Conservation (phyloP, 2,888 invertebrate species). For the Tyria jacobaeae region DNA sequence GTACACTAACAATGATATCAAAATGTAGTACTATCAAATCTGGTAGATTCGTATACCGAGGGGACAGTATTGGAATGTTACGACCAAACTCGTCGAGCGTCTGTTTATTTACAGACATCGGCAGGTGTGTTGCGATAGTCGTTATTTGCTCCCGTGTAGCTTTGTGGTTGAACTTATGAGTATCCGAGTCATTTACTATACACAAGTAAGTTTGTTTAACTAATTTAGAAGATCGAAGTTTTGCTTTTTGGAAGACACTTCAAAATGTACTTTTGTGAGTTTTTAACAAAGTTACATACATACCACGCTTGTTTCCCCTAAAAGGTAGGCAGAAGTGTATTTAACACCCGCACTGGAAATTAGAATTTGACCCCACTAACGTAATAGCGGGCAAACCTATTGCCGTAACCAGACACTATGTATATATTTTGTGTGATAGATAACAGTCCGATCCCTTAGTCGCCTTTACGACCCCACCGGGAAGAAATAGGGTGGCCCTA, state of each 20-base stretch:
- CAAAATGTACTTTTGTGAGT: background rate
- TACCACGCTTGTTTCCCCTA: too few species aligned
- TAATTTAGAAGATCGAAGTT: background rate
- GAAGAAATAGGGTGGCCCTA: too few species aligned
- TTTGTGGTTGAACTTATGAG: background rate
- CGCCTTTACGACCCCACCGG: too few species aligned
- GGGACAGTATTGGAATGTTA: slow-evolving; percentile 6
- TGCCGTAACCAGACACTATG: too few species aligned
- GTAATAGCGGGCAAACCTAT: too few species aligned
- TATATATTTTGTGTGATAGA: too few species aligned
- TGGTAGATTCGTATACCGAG: background rate
- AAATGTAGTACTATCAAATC: background rate
- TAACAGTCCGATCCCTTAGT: too few species aligned
- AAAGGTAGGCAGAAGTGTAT: too few species aligned
- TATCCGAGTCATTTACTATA: background rate
- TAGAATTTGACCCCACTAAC: too few species aligned
- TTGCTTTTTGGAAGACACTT: background rate
- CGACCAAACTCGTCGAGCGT: background rate
- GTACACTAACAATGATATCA: background rate
- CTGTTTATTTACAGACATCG: slow-evolving; percentile 2
- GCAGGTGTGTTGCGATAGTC: background rate
- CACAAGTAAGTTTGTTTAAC: background rate
- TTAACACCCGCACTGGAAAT: too few species aligned
- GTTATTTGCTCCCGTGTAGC: background rate
- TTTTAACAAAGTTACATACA: background rate